phyloP scores from a whole-genome alignment of 2,888 invertebrate genomes.

The Synanthedon andrenaeformis region DNA sequence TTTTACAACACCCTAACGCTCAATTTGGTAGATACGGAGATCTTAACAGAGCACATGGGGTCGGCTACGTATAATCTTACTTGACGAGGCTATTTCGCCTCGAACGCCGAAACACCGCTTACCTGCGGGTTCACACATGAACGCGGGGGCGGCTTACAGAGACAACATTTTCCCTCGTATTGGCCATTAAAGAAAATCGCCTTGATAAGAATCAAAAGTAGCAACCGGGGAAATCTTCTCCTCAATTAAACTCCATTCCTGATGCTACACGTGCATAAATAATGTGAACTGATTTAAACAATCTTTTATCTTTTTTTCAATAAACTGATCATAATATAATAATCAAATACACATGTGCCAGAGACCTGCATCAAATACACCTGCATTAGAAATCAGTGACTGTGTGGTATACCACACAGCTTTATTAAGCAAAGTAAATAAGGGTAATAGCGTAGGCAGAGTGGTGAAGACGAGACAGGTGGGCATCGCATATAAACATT shows the following conservation, averaged over 20 bases:
- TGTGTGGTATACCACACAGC: neutral
- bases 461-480: slow-evolving; percentile 22
- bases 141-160: neutral
- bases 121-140: neutral
- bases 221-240: neutral
- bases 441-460: neutral
- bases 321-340: too few species aligned
- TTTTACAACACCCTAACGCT: neutral
- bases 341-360: too few species aligned
- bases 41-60: neutral
- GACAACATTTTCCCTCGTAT: neutral
- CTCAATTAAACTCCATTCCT: neutral
- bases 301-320: too few species aligned
- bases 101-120: neutral
- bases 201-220: neutral
- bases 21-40: neutral
- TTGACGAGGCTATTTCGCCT: neutral
- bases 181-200: neutral
- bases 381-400: too few species aligned
- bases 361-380: too few species aligned
- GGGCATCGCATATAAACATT: slow-evolving; percentile 27
- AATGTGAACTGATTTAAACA: too few species aligned
- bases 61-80: neutral
- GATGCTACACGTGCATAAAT: too few species aligned
- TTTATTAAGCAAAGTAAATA: neutral